Conservation (phyloP, 2,888 invertebrate genomes). For the Tuberolachnus salignus region DNA sequence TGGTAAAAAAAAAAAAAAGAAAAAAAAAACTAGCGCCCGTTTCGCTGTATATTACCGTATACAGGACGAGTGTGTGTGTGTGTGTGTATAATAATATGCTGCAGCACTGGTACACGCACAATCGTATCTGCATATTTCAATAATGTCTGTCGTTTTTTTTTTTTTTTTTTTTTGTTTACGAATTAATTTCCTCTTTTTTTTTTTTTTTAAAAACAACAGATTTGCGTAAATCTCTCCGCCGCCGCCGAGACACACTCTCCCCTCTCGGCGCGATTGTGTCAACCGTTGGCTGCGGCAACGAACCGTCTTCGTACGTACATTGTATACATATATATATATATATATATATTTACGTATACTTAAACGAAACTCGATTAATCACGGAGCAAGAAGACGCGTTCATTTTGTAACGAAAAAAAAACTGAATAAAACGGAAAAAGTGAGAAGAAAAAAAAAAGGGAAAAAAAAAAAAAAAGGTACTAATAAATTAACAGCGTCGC, state of each 20-base stretch:
- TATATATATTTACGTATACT: background rate
- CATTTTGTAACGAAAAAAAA: background rate
- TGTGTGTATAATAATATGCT: background rate
- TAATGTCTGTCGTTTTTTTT: constrained; percentile 12
- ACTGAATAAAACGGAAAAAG: background rate
- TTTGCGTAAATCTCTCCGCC: constrained; percentile 41
- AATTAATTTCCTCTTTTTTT: constrained; percentile 42
- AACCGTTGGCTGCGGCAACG: background rate
- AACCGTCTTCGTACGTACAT: background rate
- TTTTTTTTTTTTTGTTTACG: constrained; percentile 1
- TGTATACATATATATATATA: background rate
- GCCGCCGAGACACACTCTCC: background rate
- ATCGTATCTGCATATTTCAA: constrained; percentile 41
- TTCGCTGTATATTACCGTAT: background rate
- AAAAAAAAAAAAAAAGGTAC: constrained; percentile 31
- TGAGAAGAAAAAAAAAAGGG: constrained; percentile 17
- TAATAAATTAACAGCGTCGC: constrained; percentile 47
- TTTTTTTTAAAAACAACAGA: constrained; percentile 11
- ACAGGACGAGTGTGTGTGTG: background rate
- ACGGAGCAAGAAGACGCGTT: constrained; percentile 3
- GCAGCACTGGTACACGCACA: background rate
- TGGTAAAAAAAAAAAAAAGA: no score
- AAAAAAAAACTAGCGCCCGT: constrained; percentile 30
- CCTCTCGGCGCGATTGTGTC: constrained; percentile 31
- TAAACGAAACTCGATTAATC: constrained; percentile 50